Evolutionary conservation across 2,888 invertebrate species (phyloP), one percentile per base, ranked within the genome.

Genomic region (Hypena proboscidalis): DNA sequence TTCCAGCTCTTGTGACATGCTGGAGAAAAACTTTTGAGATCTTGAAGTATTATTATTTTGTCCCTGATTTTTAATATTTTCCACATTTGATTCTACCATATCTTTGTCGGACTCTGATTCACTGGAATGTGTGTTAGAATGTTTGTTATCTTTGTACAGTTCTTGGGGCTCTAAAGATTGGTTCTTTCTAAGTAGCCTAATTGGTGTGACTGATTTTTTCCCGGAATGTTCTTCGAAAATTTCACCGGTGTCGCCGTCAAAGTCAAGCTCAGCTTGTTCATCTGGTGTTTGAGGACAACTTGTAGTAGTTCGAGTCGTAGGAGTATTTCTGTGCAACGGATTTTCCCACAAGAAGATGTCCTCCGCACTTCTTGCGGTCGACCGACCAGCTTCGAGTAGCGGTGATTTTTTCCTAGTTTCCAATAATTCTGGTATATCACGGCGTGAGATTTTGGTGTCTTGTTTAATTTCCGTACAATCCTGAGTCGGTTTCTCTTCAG

Each of bases 311-410:
- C 92, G 55, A 70, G 92, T 74, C 64, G 81, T 80, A 17, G 85
- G 79, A 1, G 85, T 92, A 47, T 91, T 91, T 60, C 92, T 87
- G 66, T 94, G 95, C 21, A 95, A 77, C 0, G 96, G 95, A 85
- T 96, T 96, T 75, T 95, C 95, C 96, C 96, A 96, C 13, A 96
- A 78, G 70, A 95, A 96, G 32, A 96, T 94, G 61, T 95, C 95
- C 48, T 94, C 93, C 5, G 92, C 93, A 53, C 92, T 92, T 58
- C 92, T 80, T 0, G 89, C 90, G 53, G 80, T 87, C 2, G 77
- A 80, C 55, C 82, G 85, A 4, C 79, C 65, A n/a, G 81, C 80
- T 45, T 91, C 89, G 15, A 81, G 68, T 27, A 85, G 39, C 2
- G 85, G 85, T 0, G 86, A 83, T 44, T 78, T 83, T 65, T 86